These are phyloP conservation scores for Microcebus lehilahytsara DNA, from an alignment of 2,113 vertebrate genomes.

Conservation along the genomic window DNA sequence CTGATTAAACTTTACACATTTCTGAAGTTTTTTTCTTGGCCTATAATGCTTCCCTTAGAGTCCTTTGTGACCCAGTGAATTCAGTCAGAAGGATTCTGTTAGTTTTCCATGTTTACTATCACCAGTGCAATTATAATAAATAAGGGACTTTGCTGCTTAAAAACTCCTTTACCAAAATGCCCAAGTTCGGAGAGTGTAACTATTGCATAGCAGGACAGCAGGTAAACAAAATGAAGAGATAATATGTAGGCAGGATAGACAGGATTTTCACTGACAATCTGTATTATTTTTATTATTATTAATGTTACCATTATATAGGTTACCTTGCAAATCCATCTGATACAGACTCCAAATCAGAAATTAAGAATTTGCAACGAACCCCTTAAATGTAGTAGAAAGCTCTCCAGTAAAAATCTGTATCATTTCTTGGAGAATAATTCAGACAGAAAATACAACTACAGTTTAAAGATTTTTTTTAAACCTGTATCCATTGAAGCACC, in stretches of 20 bases:
- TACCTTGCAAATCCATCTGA: not conserved
- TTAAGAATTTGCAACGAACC: not conserved
- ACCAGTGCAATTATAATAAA: not conserved
- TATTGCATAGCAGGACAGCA: not conserved
- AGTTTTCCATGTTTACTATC: not conserved
- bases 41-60: not conserved
- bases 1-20: conserved; percentile 6
- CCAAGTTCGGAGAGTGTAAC: not conserved
- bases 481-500: not conserved
- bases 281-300: conserved; percentile 6
- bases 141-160: not conserved
- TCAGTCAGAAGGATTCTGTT: not conserved
- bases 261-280: not conserved
- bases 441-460: not conserved
- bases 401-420: not conserved
- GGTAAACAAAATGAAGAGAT: not conserved
- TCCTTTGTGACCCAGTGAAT: not conserved
- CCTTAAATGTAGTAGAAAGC: not conserved
- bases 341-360: conserved; percentile 32
- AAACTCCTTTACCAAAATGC: not conserved
- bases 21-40: not conserved
- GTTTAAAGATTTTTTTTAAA: not conserved
- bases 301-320: not conserved
- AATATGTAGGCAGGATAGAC: not conserved
- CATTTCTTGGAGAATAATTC: conserved; percentile 29